These are phyloP conservation scores for Pasiphila rectangulata DNA, from an alignment of 2,888 invertebrate genomes.

Conservation along the genomic window DNA sequence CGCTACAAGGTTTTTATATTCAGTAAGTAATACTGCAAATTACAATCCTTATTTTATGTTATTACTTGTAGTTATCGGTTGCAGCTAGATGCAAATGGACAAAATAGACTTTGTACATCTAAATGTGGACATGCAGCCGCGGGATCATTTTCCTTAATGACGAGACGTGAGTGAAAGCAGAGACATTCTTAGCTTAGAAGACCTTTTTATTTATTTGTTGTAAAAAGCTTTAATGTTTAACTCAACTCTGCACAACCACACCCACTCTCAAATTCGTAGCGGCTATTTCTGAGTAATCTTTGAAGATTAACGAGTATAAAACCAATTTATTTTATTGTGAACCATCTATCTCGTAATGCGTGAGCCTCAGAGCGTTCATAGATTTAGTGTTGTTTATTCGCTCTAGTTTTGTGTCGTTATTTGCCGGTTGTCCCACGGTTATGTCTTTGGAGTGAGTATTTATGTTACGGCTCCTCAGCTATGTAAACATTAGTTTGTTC, in stretches of 20 bases:
- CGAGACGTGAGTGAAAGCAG: constrained; percentile 71
- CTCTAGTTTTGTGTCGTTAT: constrained; percentile 37
- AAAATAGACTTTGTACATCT: constrained; percentile 10
- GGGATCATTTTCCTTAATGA: constrained; percentile 58
- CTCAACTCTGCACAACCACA: constrained; percentile 39
- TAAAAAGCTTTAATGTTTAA: constrained; percentile 43
- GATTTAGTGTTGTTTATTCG: constrained; percentile 34
- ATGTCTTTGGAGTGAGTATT: constrained; percentile 34
- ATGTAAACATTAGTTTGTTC: constrained; percentile 50
- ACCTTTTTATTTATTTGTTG: constrained; percentile 54
- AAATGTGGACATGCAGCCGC: constrained; percentile 48
- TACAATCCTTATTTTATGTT: background rate
- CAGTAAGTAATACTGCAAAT: background rate
- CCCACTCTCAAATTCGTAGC: constrained; percentile 25
- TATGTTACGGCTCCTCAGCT: constrained; percentile 47
- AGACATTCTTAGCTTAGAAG: constrained; percentile 46
- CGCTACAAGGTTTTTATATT: constrained; percentile 5
- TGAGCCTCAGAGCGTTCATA: constrained; percentile 35
- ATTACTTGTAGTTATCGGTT: background rate
- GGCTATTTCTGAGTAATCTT: constrained; percentile 37
- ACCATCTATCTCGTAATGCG: constrained; percentile 32
- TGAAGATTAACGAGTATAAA: constrained; percentile 40
- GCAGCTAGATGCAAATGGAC: no score
- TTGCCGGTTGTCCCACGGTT: constrained; percentile 32
- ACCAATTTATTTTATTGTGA: constrained; percentile 48